Percentiles rank a stretch among this genome's conserved stretches.
phyloP scores from a whole-genome alignment of 2,797 vertebrate genomes.

The Nyctibius grandis region DNA sequence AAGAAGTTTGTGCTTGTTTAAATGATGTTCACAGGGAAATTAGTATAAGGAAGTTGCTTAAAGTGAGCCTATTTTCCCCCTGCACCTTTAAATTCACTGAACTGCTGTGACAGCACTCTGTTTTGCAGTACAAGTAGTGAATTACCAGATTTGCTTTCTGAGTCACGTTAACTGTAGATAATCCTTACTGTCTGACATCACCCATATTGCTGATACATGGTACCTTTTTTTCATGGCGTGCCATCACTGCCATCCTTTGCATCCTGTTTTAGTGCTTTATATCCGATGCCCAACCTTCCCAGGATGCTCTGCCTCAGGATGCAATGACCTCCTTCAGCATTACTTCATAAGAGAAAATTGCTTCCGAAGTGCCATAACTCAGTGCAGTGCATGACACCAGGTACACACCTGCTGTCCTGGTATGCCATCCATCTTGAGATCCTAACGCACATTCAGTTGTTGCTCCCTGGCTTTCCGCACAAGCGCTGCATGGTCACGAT shows the following conservation, averaged over 20 bases:
- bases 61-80: background rate
- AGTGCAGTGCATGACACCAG: background rate
- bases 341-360: background rate
- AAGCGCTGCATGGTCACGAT: accelerated
- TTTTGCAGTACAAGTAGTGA: background rate
- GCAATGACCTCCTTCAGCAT: background rate
- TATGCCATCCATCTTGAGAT: background rate
- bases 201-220: accelerated
- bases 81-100: background rate
- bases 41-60: background rate
- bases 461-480: background rate
- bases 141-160: background rate
- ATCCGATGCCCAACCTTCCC: background rate
- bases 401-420: background rate
- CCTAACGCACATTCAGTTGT: background rate
- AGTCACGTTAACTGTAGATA: background rate
- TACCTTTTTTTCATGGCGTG: background rate
- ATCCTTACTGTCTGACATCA: background rate
- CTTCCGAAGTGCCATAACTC: background rate
- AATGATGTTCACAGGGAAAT: background rate
- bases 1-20: background rate
- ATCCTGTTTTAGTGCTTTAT: background rate
- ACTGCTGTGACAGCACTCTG: background rate
- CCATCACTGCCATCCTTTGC: background rate
- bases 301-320: background rate